Conservation (phyloP, 2,113 vertebrate genomes). For the Centrocercus urophasianus region DNA sequence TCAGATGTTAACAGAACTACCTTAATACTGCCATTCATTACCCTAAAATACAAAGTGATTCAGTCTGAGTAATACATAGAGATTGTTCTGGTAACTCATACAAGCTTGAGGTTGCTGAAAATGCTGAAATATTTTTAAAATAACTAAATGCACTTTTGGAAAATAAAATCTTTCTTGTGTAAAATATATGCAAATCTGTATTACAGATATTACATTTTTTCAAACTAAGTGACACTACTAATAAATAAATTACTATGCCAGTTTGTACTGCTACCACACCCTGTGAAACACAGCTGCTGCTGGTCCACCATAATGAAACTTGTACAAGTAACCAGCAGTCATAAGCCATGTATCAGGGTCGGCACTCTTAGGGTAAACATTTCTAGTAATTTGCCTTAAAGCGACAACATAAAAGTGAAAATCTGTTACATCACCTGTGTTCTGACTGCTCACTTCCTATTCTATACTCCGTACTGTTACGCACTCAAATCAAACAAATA, state of each 20-base stretch:
- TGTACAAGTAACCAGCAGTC: not conserved
- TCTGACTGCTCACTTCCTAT: not conserved
- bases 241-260: not conserved
- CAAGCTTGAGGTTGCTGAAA: not conserved
- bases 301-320: not conserved
- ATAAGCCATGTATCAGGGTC: not conserved
- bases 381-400: not conserved
- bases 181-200: not conserved
- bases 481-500: not conserved
- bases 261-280: not conserved
- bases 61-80: not conserved
- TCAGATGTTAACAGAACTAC: not conserved
- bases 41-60: not conserved
- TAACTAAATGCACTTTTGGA: not conserved
- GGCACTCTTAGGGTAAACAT: not conserved
- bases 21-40: not conserved
- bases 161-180: not conserved
- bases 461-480: not conserved
- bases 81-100: conserved; percentile 26
- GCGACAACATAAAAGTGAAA: not conserved
- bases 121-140: not conserved
- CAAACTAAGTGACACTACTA: not conserved
- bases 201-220: not conserved
- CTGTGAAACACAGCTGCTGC: not conserved
- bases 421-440: not conserved